Base-by-base conservation (phyloP, 2,888 invertebrate species). In the Tenodera sinensis region DNA sequence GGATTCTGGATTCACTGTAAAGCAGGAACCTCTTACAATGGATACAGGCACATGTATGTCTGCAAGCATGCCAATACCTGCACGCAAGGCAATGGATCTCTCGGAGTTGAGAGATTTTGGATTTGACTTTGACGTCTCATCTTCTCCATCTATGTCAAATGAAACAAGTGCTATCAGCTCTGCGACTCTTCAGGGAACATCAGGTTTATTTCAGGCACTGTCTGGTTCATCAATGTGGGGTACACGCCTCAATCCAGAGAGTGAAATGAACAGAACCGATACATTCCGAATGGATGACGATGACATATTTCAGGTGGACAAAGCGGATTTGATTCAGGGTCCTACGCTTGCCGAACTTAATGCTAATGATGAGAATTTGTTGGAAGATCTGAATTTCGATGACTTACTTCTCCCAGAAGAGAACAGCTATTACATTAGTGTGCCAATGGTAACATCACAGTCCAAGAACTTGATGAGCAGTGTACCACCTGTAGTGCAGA, bases 371-470 rank as follows among this genome's bases (percentile, higher is more conserved):
- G 97, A 98, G 91, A 96, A 96, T 81, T 94, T 98, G 84, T 93
- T 97, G 89, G 97, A 97, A 92, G 97, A 97, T 93, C 95, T 98
- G 91, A 98, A 97, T 93, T 97, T 98, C 93, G 98, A 98, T 92
- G 98, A 98, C 93, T 93, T 98, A 85, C 93, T 97, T 28, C 93
- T 97, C 91, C 97, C 97, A 1, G 96, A 96, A 91, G 97, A 97
- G 92, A 89, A 88, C 87, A 94, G 94, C 34, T 95, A 94, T 91
- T 94, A 94, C 91, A 93, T 95, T 88, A 94, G 94, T 91, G 90
- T 91, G 42, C 91, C 91, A 94, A 34, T 81, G 30, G 47, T 83
- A 25, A 34, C 82, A 20, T n/a, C 87, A 25, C 88, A 90, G 83
- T 82, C 85, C 6, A 28, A 81, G 54, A 47, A 30, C 81, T 89